Base-by-base conservation (phyloP, 2,888 invertebrate species). In the Anagyrus pseudococci region DNA sequence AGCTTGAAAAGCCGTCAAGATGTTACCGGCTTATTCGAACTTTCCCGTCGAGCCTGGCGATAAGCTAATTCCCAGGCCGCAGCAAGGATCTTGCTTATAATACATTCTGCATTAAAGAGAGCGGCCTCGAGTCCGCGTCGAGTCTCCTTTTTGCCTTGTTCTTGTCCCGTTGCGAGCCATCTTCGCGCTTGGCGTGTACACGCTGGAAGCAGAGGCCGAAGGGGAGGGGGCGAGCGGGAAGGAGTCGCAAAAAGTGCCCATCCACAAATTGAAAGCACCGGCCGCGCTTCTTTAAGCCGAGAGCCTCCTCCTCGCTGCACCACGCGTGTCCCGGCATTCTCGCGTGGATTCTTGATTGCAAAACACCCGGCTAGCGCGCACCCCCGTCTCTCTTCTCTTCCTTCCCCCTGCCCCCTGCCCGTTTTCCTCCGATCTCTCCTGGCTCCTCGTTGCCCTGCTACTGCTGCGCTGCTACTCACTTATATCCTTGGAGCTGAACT, bases 221-320 rank as follows among this genome's bases (percentile, higher is more conserved):
- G 4, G 33, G 10, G 10, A 2, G 43, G 7, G 29, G n/a, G 43
- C 7, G 15, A 25, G 41, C n/a, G 26, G 4, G 25, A 66, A 64
- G 37, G 66, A 64, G 67, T 67, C 60, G 70, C 74, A 75, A 75
- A 75, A 75, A 75, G 72, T 75, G 69, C 72, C 71, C 71, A 71
- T 73, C 74, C 73, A 72, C 74, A 75, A 74, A 75, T 75, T 74
- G 75, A 75, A 74, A 75, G 74, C 74, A 73, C 72, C 72, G 73
- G 71, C 44, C 53, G 44, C 49, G n/a, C n/a, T n/a, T n/a, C n/a
- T n/a, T n/a, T n/a, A n/a, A n/a, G n/a, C n/a, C n/a, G n/a, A n/a
- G n/a, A n/a, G n/a, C 29, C 67, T 20, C 4, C 22, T 46, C 46
- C 2, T 22, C 4, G 20, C 6, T 2, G 15, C 25, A 22, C 67